A percentile compares a stretch with the other conserved stretches of the same genome.
phyloP scores from a whole-genome alignment of 92 coral and sea anemone genomes.

The Ricordea florida region DNA sequence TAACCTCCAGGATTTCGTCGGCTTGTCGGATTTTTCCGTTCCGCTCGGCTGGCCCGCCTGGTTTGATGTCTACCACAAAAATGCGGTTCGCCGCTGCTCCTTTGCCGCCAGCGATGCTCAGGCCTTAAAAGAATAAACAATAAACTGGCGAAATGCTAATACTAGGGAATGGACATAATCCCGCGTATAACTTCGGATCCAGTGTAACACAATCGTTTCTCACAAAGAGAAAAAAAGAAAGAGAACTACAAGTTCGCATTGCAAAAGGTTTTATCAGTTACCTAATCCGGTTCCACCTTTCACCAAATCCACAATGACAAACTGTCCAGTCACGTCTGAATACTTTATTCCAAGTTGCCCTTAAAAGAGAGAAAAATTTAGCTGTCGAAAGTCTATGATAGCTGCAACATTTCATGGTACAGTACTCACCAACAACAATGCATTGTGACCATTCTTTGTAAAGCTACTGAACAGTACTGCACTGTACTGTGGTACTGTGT shows the following conservation, averaged over 20 bases:
- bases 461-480: too few species aligned
- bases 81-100: constrained; percentile 96
- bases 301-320: constrained; percentile 76
- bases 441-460: too few species aligned
- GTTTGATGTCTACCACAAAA: constrained; percentile 96
- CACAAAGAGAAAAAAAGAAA: too few species aligned
- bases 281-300: constrained; percentile 90
- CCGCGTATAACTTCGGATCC: too few species aligned
- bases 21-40: constrained; percentile 93
- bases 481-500: too few species aligned
- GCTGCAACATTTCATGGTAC: background rate
- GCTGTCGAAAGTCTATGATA: background rate
- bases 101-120: constrained; percentile 99
- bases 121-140: constrained; percentile 48
- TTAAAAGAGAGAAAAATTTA: background rate
- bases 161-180: too few species aligned
- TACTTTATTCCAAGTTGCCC: constrained; percentile 74
- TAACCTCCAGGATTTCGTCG: constrained; percentile 97
- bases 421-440: too few species aligned
- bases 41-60: constrained; percentile 92
- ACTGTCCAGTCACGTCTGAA: constrained; percentile 94
- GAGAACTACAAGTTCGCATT: too few species aligned
- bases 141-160: background rate
- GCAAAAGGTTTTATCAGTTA: too few species aligned
- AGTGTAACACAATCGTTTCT: background rate